Evolutionary conservation across 2,888 invertebrate genomes (phyloP), one percentile per base, ranked within the genome.

Genomic region (Heteromyza rotundicornis): DNA sequence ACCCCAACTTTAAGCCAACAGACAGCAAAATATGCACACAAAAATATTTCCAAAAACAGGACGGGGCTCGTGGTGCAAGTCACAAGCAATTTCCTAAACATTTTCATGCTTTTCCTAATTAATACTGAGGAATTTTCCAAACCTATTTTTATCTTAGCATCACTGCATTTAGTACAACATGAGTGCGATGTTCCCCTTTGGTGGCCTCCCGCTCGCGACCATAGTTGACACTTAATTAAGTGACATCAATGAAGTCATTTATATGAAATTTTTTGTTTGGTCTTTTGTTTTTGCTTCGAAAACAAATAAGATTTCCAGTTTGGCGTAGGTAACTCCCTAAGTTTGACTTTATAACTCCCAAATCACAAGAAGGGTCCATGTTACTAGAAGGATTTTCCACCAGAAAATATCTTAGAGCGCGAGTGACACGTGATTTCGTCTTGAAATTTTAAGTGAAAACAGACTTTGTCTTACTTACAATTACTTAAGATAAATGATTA

Each of bases 211-310:
- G 35, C 24, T 20, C 22, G 50, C 57, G 68, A 65, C 65, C 75
- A 67, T 68, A 67, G 73, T 69, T 77, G 79, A 76, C 79, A 77
- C 73, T 71, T 75, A 72, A 79, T 79, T 76, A 78, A 74, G 64
- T 65, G 64, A 57, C 70, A 68, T 59, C 23, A 59, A 19, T 20
- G 44, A 17, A 63, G 75, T 66, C 75, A 70, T 68, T 74, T 76
- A 73, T 74, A 74, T 73, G n/a, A 17, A 20, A 19, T 17, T 47
- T 14, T 40, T 40, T 40, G 10, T n/a, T n/a, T n/a, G 40, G 3
- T 40, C 12, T 7, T n/a, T 14, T 40, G 10, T 8, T 3, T 32
- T 32, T 32, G 32, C 32, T 32, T 32, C 12, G 32, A 5, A n/a
- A n/a, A n/a, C n/a, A n/a, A n/a, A n/a, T n/a, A n/a, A n/a, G n/a